Conservation (phyloP, 2,113 vertebrate species). For the Scartelaos histophorus region DNA sequence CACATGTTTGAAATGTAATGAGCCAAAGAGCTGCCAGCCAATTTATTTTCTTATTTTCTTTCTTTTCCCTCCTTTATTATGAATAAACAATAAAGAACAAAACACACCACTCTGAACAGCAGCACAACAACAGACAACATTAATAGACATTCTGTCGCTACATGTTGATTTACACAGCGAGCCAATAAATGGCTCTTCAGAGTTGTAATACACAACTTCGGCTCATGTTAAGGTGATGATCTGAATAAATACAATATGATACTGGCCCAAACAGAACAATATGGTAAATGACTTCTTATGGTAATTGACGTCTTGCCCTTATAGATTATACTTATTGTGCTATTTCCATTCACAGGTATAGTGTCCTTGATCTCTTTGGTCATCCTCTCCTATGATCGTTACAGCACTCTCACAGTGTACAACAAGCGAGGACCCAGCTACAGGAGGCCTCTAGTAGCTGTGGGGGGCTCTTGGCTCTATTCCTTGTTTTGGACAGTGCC, state of each 20-base stretch:
- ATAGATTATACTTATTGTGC: neutral
- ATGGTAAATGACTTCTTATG: too few species aligned
- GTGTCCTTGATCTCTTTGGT: conserved; percentile 88
- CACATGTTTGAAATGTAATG: neutral
- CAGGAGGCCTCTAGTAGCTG: conserved; percentile 80
- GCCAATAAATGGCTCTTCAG: neutral
- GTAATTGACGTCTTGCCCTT: too few species aligned
- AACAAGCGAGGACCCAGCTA: conserved; percentile 77
- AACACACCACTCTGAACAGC: too few species aligned
- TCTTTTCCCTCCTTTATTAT: too few species aligned
- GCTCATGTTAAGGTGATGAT: neutral
- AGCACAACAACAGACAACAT: too few species aligned
- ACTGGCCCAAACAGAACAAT: neutral
- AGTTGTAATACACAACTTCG: neutral
- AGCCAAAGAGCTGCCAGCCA: neutral
- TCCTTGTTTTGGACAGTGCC: conserved; percentile 87
- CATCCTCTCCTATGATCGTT: conserved; percentile 86
- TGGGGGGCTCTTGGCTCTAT: conserved; percentile 83
- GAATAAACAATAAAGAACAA: too few species aligned
- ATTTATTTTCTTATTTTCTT: neutral
- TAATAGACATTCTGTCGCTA: too few species aligned
- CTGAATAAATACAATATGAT: neutral
- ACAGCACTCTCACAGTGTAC: conserved; percentile 84
- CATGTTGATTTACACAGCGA: neutral
- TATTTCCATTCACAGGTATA: conserved; percentile 75